Base-by-base conservation (phyloP, 1,140 invertebrate species). In the Probaryconus sp. region DNA sequence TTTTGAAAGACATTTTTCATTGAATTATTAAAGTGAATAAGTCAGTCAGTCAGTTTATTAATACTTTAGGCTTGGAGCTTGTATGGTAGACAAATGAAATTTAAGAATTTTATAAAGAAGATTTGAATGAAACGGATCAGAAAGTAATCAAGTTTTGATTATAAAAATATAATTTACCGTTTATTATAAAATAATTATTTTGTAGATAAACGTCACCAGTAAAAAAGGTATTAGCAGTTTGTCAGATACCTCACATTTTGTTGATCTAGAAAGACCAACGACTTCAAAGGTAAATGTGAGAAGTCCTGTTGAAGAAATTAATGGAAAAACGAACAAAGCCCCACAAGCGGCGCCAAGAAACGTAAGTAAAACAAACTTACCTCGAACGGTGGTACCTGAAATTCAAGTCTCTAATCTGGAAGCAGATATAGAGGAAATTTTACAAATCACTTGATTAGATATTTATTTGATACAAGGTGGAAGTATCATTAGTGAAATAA, bases 381-480 rank as follows among this genome's bases (percentile, higher is more conserved):
- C 42, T 9, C 31, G 47, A 50, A 18, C n/a, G 7, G 17, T 68
- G 42, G 50, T 79, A 50, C 74, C 76, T 58, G 63, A 76, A 38
- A 76, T 48, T 9, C 64, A 81, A 20, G 77, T 82, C 50, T 80
- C 75, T n/a, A 80, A 83, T 63, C 60, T 86, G 11, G 83, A 87
- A 38, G 71, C 73, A 9, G 81, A 84, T 47, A 85, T 85, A 10
- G 79, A 83, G 26, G 80, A 85, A 53, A 76, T 86, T 56, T 76
- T 86, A 60, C 63, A 78, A 26, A 81, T 80, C 48, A 71, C 77
- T 48, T 82, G 55, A 78, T 24, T 69, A 26, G 13, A 13, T 18
- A 18, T 16, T n/a, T n/a, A n/a, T n/a, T n/a, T n/a, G n/a, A n/a
- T n/a, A n/a, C n/a, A n/a, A n/a, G n/a, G n/a, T n/a, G n/a, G n/a